Conservation (phyloP, 2,797 vertebrate genomes). For the Arrhamphus sclerolepis region DNA sequence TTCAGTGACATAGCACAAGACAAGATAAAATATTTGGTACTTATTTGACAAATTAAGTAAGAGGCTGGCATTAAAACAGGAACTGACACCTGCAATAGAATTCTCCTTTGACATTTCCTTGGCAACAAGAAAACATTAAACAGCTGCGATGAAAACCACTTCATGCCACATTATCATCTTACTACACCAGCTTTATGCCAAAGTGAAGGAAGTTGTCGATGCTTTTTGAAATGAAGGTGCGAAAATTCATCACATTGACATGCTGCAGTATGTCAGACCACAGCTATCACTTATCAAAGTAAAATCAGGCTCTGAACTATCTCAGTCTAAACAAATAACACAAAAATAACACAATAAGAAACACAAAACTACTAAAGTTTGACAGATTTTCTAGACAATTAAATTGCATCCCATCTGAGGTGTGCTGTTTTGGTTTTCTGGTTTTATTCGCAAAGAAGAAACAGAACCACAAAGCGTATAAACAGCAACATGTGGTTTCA, state of each 20-base stretch:
- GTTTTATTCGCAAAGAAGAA: background rate
- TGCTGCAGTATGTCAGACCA: background rate
- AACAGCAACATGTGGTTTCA: slow-evolving; percentile 13
- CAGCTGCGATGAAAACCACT: background rate
- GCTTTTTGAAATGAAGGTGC: slow-evolving; percentile 20
- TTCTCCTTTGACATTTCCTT: background rate
- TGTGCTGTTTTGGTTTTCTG: background rate
- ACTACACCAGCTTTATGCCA: background rate
- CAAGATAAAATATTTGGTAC: no score
- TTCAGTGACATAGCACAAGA: no score
- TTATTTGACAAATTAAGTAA: background rate
- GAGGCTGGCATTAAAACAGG: slow-evolving; percentile 7
- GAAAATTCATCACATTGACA: slow-evolving; percentile 13
- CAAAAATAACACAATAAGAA: no score
- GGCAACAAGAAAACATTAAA: slow-evolving; percentile 11
- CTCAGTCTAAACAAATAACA: background rate
- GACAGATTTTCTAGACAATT: no score
- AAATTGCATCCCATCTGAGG: no score
- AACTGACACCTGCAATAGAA: background rate
- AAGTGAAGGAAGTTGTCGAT: slow-evolving; percentile 23
- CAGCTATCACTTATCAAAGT: slow-evolving; percentile 6
- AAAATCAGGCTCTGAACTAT: background rate
- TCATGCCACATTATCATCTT: background rate
- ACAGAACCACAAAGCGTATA: slow-evolving; percentile 20
- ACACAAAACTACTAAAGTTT: no score